Evolutionary conservation across 2,888 invertebrate genomes (phyloP).

Genomic region (Chironomus tentans): DNA sequence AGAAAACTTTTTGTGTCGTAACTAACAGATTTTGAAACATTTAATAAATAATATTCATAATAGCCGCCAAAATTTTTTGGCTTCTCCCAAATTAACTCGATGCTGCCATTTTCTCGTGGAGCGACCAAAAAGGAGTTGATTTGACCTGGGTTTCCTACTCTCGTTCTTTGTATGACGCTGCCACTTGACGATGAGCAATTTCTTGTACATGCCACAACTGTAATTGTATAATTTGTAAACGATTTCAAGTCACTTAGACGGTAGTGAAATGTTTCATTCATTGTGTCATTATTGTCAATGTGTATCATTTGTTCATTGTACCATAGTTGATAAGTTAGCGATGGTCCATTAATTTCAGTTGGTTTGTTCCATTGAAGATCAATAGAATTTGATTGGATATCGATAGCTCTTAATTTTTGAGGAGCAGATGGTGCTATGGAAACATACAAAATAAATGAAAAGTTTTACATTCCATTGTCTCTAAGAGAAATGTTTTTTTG

Average conservation of each 20-base stretch:
- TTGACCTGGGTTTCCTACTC: not conserved
- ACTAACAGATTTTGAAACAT: not conserved
- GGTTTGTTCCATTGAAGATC: slow-evolving; percentile 5
- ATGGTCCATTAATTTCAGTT: slow-evolving; percentile 10
- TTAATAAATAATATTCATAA: slow-evolving; percentile 3
- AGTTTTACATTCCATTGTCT: not conserved
- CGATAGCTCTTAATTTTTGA: not conserved
- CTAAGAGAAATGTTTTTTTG: no score
- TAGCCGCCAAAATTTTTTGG: slow-evolving; percentile 1
- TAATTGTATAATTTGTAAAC: slow-evolving; percentile 10
- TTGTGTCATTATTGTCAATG: slow-evolving; percentile 5
- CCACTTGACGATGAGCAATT: slow-evolving; percentile 11
- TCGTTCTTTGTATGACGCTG: not conserved
- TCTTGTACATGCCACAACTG: slow-evolving; percentile 12
- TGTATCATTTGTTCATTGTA: not conserved
- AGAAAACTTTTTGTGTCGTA: not conserved
- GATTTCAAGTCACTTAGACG: not conserved
- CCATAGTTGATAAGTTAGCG: slow-evolving; percentile 19
- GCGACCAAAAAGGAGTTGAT: not conserved
- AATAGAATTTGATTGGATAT: not conserved
- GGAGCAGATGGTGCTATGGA: slow-evolving; percentile 14
- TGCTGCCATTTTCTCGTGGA: not conserved
- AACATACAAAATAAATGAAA: not conserved
- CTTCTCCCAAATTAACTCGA: not conserved
- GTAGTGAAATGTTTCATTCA: not conserved